phyloP scores from a whole-genome alignment of 2,888 invertebrate species.

The Cecidostiba fungosa region DNA sequence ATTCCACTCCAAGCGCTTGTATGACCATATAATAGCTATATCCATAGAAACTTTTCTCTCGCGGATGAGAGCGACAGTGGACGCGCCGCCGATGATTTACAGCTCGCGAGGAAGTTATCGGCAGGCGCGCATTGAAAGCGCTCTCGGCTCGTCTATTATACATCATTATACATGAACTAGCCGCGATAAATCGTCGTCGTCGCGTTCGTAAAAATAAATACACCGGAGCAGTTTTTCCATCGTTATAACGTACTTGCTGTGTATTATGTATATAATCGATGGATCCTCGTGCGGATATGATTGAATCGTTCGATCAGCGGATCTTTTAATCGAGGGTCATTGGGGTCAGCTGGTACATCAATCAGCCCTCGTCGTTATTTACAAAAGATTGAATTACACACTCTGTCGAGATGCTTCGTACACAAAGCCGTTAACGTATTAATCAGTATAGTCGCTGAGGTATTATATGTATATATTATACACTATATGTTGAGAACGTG shows the following conservation, averaged over 20 bases:
- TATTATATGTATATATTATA: no score
- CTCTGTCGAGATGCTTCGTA: neutral
- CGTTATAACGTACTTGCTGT: neutral
- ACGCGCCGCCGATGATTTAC: conserved; percentile 26
- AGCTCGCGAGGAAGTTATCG: conserved; percentile 16
- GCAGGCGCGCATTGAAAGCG: neutral
- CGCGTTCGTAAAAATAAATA: neutral
- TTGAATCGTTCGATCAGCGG: conserved; percentile 9
- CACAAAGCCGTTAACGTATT: neutral
- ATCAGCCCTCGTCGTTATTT: neutral
- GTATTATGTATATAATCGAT: neutral
- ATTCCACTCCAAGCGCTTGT: neutral
- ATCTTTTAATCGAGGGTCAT: conserved; percentile 12
- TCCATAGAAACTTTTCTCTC: neutral
- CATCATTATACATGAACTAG: neutral
- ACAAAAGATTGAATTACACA: neutral
- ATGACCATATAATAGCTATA: neutral
- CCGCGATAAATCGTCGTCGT: neutral
- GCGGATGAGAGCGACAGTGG: neutral
- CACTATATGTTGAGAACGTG: neutral
- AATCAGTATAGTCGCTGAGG: neutral
- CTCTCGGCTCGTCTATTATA: neutral
- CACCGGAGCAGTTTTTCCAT: neutral
- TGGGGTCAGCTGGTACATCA: neutral
- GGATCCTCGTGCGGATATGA: neutral